Conservation (phyloP, 2,888 invertebrate genomes). For the Argynnis bischoffii region DNA sequence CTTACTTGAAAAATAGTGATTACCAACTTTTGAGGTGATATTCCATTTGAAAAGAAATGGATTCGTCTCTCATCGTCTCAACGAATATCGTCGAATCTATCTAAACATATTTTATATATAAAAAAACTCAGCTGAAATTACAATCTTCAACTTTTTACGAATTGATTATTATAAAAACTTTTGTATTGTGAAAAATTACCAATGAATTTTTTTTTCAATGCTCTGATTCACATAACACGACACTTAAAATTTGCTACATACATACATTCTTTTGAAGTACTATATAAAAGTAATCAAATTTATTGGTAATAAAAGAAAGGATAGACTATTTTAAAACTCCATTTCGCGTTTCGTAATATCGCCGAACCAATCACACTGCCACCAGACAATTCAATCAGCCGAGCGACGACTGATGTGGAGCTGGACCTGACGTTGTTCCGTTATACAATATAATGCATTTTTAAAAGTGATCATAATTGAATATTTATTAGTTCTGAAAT, state of each 20-base stretch:
- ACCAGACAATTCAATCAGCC: constrained; percentile 33
- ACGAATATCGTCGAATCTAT: too few relatives aligned
- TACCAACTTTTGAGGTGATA: too few relatives aligned
- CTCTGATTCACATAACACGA: not conserved
- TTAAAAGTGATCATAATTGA: constrained; percentile 6
- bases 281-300: constrained; percentile 10
- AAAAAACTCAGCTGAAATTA: too few relatives aligned
- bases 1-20: not conserved
- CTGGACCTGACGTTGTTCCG: constrained; percentile 38
- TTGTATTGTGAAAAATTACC: too few relatives aligned
- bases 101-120: too few relatives aligned
- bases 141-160: too few relatives aligned
- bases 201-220: too few relatives aligned
- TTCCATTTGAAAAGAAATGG: too few relatives aligned
- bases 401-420: constrained; percentile 27
- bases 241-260: not conserved
- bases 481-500: not conserved
- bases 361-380: constrained; percentile 27
- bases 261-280: not conserved
- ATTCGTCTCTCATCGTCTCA: too few relatives aligned
- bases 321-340: constrained; percentile 25
- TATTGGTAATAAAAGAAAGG: constrained; percentile 12
- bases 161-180: too few relatives aligned
- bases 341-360: constrained; percentile 26
- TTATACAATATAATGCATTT: constrained; percentile 22